Conservation (phyloP, 2,797 vertebrate species). For the Pangasius sanitwongsei region DNA sequence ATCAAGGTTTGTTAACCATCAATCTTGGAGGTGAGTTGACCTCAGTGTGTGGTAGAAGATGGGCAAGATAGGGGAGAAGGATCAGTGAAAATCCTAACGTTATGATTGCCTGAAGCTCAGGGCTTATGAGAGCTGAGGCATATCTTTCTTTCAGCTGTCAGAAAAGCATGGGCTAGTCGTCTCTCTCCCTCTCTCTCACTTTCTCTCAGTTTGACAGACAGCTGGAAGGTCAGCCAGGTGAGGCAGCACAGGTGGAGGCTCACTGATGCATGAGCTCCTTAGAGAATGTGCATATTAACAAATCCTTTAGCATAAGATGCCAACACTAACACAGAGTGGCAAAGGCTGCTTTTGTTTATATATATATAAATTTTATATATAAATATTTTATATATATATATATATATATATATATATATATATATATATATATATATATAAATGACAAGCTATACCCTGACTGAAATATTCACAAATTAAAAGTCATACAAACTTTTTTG, state of each 20-base stretch:
- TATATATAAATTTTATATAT: neutral
- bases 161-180: slow-evolving; percentile 7
- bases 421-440: neutral
- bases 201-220: slow-evolving; percentile 40
- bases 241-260: slow-evolving; percentile 47
- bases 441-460: neutral
- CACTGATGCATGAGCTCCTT: slow-evolving; percentile 33
- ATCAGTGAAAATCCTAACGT: slow-evolving; percentile 47
- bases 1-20: slow-evolving; percentile 24
- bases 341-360: neutral
- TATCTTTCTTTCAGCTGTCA: slow-evolving; percentile 41
- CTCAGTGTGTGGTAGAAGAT: slow-evolving; percentile 14
- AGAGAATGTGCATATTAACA: slow-evolving; percentile 41
- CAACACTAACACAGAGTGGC: neutral
- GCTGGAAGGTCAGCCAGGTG: slow-evolving; percentile 41
- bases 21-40: slow-evolving; percentile 21
- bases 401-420: neutral
- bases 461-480: neutral
- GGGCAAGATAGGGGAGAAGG: slow-evolving; percentile 10
- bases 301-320: slow-evolving; percentile 26
- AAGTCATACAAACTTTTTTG: neutral
- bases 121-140: slow-evolving; percentile 27
- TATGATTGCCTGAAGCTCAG: slow-evolving; percentile 42
- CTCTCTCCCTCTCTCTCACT: slow-evolving; percentile 1
- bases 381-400: neutral